Conservation (phyloP, 2,113 vertebrate genomes). For the Donacobius atricapilla region DNA sequence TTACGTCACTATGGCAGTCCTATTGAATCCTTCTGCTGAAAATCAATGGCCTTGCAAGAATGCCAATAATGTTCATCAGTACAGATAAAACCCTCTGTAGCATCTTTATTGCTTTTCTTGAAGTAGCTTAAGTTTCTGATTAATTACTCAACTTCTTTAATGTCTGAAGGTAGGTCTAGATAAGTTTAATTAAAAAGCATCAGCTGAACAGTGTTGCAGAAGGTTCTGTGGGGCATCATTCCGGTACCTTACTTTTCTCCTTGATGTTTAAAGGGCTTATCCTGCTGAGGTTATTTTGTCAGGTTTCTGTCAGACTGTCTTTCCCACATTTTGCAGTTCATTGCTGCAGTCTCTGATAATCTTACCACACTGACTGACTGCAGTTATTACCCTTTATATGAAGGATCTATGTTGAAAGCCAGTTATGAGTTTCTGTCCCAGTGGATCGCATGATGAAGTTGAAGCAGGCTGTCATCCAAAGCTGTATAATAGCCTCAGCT, state of each 20-base stretch:
- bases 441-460: slow-evolving; percentile 86
- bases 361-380: slow-evolving; percentile 79
- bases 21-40: neutral
- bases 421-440: slow-evolving; percentile 94
- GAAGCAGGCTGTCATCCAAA: slow-evolving; percentile 85
- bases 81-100: neutral
- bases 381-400: slow-evolving; percentile 88
- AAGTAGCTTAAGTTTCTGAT: neutral
- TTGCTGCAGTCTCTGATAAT: slow-evolving; percentile 76
- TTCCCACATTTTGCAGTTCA: slow-evolving; percentile 72
- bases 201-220: neutral
- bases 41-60: neutral
- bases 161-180: neutral
- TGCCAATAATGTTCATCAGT: neutral
- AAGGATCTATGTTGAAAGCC: slow-evolving; percentile 88
- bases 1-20: neutral
- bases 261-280: neutral
- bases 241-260: neutral
- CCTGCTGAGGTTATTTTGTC: slow-evolving; percentile 30
- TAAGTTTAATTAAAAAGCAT: slow-evolving; percentile 6
- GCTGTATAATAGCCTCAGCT: slow-evolving; percentile 84
- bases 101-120: neutral
- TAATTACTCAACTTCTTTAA: slow-evolving; percentile 6
- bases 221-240: neutral
- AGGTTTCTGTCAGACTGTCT: slow-evolving; percentile 67